Base-by-base conservation (phyloP, 2,113 vertebrate species). In the Colaptes auratus region DNA sequence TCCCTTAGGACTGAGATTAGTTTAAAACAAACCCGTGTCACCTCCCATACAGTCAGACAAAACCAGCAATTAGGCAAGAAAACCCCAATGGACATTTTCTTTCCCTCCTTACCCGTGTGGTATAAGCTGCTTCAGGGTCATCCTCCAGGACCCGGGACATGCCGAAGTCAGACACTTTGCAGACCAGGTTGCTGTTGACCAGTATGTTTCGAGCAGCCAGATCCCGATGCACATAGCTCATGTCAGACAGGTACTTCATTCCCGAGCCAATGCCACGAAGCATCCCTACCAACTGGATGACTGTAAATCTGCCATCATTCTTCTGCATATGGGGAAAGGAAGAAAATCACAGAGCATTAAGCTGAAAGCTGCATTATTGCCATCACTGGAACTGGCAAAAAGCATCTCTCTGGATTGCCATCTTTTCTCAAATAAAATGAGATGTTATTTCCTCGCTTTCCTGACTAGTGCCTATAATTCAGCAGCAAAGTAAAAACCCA, bases 171-270 rank as follows among this genome's bases (percentile, higher is more conserved):
- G 99, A 99, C 63, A 99, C 99, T 96, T 99, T 99, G 97, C 99
- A 99, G 81, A 99, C 99, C 94, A 99, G 97, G 97, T 99, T 99
- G 98, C 99, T 99, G 96, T 99, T 99, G 58, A 99, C 99, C 55
- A 99, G 98, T 67, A 99, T 99, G 94, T 99, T 99, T 36, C 99
- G 98, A 5, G 99, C 99, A 1, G 99, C 99, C 25, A 99, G 98
- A 87, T 99, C 99, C 20, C 99, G 98, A 96, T 99, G 99, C 30
- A 99, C 99, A 11, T 99, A 99, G 95, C 99, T 99, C 99, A 99
- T 99, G 94, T 99, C 99, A 10, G 99, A 99, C 50, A 99, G 98
- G 91, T 99, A 99, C 97, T 99, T 99, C 99, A 99, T 99, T 36
- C 99, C 99, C 0, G 99, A 99, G 25, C 98, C 99, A 6, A 99